Conservation (phyloP, 1,140 invertebrate genomes). For the Radopholus similis region DNA sequence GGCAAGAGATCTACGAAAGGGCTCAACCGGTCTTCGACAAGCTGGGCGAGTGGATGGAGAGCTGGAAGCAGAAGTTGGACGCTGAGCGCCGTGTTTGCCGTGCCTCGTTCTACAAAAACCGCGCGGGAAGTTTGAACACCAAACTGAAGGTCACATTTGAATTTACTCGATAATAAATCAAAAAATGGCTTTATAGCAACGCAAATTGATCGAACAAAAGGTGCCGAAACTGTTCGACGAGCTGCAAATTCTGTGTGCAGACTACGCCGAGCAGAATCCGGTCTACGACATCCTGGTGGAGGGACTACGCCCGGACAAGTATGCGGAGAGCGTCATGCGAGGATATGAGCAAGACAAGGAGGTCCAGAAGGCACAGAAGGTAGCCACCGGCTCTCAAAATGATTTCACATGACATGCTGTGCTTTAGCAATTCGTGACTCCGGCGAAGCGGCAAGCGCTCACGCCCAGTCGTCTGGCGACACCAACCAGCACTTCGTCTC, state of each 20-base stretch:
- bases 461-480: not conserved
- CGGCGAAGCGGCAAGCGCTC: not conserved
- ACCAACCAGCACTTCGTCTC: not conserved
- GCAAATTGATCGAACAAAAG: slow-evolving; percentile 8
- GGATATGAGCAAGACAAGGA: slow-evolving; percentile 4
- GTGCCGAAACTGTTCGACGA: slow-evolving; percentile 15
- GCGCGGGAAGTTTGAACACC: slow-evolving; percentile 4
- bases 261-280: not conserved
- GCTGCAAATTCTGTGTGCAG: not conserved
- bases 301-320: slow-evolving; percentile 1
- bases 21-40: slow-evolving; percentile 12
- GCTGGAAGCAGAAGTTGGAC: slow-evolving; percentile 21
- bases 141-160: slow-evolving; percentile 11
- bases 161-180: not conserved
- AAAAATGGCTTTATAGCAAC: slow-evolving; percentile 19
- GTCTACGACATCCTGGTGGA: slow-evolving; percentile 16
- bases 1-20: slow-evolving; percentile 1
- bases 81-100: slow-evolving; percentile 14
- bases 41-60: slow-evolving; percentile 17
- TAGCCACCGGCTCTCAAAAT: not conserved
- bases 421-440: not conserved
- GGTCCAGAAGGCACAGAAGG: slow-evolving; percentile 5
- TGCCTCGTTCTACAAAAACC: slow-evolving; percentile 24
- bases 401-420: not conserved
- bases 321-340: not conserved